Evolutionary conservation across 2,113 vertebrate genomes (phyloP), one percentile per base, ranked within the genome.

Genomic region (Pseudorectes ferrugineus): DNA sequence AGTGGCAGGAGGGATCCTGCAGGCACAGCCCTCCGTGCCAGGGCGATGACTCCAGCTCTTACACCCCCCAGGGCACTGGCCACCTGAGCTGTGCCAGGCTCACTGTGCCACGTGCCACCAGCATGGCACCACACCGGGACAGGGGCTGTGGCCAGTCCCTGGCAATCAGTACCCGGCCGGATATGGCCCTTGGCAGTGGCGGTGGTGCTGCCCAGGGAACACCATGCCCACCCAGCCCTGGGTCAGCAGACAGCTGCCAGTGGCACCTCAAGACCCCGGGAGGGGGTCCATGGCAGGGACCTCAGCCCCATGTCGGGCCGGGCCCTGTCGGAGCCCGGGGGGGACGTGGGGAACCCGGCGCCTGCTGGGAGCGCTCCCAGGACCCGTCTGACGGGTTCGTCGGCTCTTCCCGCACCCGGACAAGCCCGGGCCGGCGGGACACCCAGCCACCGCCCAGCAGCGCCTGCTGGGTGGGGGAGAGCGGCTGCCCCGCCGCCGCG

Each of bases 331-430:
- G 70, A 67, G 48, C 49, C 2, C 5, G 28, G 66, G 35, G 59
- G 67, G 55, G 29, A 52, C 12, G 42, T 7, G 70, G 81, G 46
- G 75, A 88, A 24, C 28, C 46, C 55, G 25, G 59, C 23, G 81
- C 59, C 38, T 75, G 66, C 81, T 25, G 63, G 65, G 83, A 91
- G 71, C 17, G 3, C 45, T 45, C 24, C 1, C 12, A 35, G 52
- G 88, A 96, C 93, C 46, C 3, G 93, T 91, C 76, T 6, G 89
- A 95, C 95, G 20, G 75, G 94, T 96, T 93, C 22, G 4, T 70
- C 48, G 8, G 62, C 92, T 88, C 91, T 52, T 65, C 59, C 79
- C 85, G 94, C 96, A 62, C 88, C 94, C 52, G 94, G 97, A 96
- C 92, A 74, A 94, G 95, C 87, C 95, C 7, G 14, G 93, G 90